Evolutionary conservation across 2,888 invertebrate species (phyloP), one percentile per base, ranked within the genome.

Genomic region (Geophilus truncorum): DNA sequence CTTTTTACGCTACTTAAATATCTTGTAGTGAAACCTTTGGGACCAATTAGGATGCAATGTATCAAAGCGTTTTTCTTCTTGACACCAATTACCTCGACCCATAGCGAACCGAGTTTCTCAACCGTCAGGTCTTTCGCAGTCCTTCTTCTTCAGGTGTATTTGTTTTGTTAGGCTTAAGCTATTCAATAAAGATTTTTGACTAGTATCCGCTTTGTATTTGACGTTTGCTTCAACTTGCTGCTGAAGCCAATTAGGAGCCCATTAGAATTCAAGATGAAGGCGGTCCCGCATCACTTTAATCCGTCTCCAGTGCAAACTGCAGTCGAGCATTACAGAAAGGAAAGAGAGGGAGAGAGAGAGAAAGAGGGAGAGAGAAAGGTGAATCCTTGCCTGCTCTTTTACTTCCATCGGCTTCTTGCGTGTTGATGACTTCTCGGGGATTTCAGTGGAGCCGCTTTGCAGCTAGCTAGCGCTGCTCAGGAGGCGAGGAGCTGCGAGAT

Each of bases 51-150:
- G 57, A 62, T 62, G 57, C 57, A 23, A 62, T 62, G 57, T 23
- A 62, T 62, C 23, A 62, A 1, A 23, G 21, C 21, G 18, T 62
- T 62, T 21, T 62, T 4, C 10, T 62, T 62, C 57, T 62, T 62
- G 57, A 62, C 57, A 62, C 57, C 57, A 62, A 62, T 62, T 62
- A 62, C 57, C n/a, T n/a, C n/a, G n/a, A n/a, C n/a, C n/a, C n/a
- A n/a, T n/a, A n/a, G 15, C n/a, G 3, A 40, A 15, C 40, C 9
- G 10, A 1, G 40, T 40, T 10, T 12, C 36, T 15, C 9, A 36
- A 36, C 36, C 36, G 36, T 36, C 36, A 36, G 9, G 36, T 10
- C 40, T n/a, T 40, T 40, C 40, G 12, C 40, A 40, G n/a, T n/a
- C n/a, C n/a, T n/a, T n/a, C n/a, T n/a, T n/a, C n/a, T n/a, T n/a